A percentile compares a stretch with the other conserved stretches of the same genome.
These are phyloP conservation scores for Sparidentex hasta DNA, from an alignment of 2,797 vertebrate species.

Conservation along the genomic window DNA sequence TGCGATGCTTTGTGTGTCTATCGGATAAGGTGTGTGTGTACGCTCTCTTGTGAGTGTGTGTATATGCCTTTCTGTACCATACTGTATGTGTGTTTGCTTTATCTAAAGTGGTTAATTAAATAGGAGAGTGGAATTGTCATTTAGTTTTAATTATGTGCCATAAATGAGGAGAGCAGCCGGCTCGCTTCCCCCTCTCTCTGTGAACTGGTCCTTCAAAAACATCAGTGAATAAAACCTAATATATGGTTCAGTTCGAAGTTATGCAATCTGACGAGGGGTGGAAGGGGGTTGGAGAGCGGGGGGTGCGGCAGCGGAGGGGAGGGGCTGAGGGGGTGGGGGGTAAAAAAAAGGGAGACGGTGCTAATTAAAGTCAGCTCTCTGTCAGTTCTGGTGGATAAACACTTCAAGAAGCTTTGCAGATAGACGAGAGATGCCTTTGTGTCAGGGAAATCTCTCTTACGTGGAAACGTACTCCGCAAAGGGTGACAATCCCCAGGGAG, in stretches of 20 bases:
- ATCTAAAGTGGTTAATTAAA: slow-evolving; percentile 87
- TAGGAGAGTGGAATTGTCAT: slow-evolving; percentile 85
- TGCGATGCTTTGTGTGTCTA: slow-evolving; percentile 39
- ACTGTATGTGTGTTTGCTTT: slow-evolving; percentile 75
- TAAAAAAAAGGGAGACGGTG: slow-evolving; percentile 77
- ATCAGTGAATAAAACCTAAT: slow-evolving; percentile 80
- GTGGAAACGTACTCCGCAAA: slow-evolving; percentile 78
- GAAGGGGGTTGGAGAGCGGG: slow-evolving; percentile 15
- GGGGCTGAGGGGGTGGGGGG: background rate
- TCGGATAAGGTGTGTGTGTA: slow-evolving; percentile 10
- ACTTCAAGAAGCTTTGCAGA: slow-evolving; percentile 85
- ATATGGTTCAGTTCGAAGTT: slow-evolving; percentile 77
- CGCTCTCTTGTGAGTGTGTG: slow-evolving; percentile 29
- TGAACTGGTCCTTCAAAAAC: slow-evolving; percentile 82
- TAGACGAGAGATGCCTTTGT: slow-evolving; percentile 85
- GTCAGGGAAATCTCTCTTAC: slow-evolving; percentile 83
- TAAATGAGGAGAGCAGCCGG: slow-evolving; percentile 80
- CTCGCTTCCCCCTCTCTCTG: slow-evolving; percentile 65
- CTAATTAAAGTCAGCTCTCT: slow-evolving; percentile 87
- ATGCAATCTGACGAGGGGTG: slow-evolving; percentile 79
- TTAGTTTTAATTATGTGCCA: slow-evolving; percentile 86
- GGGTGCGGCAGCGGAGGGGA: background rate
- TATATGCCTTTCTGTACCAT: slow-evolving; percentile 52
- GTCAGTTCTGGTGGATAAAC: slow-evolving; percentile 88
- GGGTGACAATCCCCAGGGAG: slow-evolving; percentile 81